These are phyloP conservation scores for Penaeus monodon DNA, from an alignment of 2,888 invertebrate species.

Conservation along the genomic window DNA sequence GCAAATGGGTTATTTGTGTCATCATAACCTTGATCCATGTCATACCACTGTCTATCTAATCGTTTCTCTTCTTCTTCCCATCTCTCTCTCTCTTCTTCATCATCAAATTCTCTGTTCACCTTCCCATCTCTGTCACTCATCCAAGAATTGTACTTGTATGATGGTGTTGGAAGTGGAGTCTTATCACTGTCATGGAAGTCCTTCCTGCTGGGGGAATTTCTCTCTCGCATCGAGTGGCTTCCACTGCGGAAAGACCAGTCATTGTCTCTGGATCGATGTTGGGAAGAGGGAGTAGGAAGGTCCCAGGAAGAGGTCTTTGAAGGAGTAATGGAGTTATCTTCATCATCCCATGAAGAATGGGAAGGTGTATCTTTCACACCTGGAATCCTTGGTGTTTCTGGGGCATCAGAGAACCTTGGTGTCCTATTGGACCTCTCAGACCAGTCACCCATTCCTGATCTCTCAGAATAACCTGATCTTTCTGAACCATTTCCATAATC, in stretches of 20 bases:
- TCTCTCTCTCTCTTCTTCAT: conserved; percentile 81
- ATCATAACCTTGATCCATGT: conserved; percentile 79
- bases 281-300: conserved; percentile 83
- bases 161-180: conserved; percentile 87
- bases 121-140: conserved; percentile 79
- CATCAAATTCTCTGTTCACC: conserved; percentile 76
- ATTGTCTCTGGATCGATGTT: conserved; percentile 67
- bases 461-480: conserved; percentile 28
- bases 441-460: conserved; percentile 46
- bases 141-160: conserved; percentile 87
- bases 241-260: conserved; percentile 68
- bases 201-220: conserved; percentile 12
- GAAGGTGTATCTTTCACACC: conserved; percentile 77
- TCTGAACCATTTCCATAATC: conserved; percentile 23
- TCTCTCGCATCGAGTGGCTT: conserved; percentile 25
- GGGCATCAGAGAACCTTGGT: conserved; percentile 83
- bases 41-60: conserved; percentile 92
- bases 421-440: conserved; percentile 54
- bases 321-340: conserved; percentile 75
- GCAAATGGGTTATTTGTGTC: conserved; percentile 91
- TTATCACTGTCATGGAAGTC: conserved; percentile 70
- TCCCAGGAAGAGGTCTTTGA: conserved; percentile 89
- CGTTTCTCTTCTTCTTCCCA: conserved; percentile 94
- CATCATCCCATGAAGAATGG: conserved; percentile 77
- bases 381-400: conserved; percentile 81